phyloP scores from a whole-genome alignment of 2,797 vertebrate genomes.

The Sebastes itinus region DNA sequence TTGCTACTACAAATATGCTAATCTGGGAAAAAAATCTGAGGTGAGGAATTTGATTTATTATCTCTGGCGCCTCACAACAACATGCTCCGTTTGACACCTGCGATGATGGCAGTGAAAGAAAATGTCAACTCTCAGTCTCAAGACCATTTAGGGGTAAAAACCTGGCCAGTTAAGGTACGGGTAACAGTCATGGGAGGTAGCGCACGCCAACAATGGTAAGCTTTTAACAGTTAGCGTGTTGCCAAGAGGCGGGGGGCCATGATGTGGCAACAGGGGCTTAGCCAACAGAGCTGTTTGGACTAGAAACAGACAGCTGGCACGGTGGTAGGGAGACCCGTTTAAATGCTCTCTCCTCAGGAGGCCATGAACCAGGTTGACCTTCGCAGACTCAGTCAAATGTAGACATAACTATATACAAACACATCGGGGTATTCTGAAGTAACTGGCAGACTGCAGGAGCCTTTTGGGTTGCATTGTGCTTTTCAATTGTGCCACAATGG shows the following conservation, averaged over 20 bases:
- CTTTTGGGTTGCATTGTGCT: conserved; percentile 1
- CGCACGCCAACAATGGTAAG: conserved; percentile 1
- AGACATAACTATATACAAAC: conserved; percentile 5
- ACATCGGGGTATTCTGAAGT: background rate
- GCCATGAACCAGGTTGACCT: conserved; percentile 45
- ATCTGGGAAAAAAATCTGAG: conserved; percentile 47
- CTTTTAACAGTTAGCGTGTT: conserved; percentile 32
- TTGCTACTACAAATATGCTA: conserved; percentile 64
- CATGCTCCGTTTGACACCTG: conserved; percentile 41
- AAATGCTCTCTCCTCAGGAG: conserved; percentile 40
- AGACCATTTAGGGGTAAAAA: conserved; percentile 3
- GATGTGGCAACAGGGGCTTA: conserved; percentile 70
- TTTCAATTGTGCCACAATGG: background rate
- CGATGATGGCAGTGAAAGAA: conserved; percentile 8
- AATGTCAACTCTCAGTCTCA: conserved; percentile 27
- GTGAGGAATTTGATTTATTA: conserved; percentile 49
- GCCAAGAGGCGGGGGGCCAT: conserved; percentile 29
- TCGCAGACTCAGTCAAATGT: conserved; percentile 34
- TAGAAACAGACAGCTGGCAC: conserved; percentile 61
- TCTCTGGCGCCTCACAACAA: conserved; percentile 34
- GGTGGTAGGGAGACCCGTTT: conserved; percentile 35
- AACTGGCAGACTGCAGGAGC: background rate
- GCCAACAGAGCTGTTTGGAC: conserved; percentile 60
- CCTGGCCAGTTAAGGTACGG: conserved; percentile 6
- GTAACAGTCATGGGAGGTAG: conserved; percentile 3